phyloP scores from a whole-genome alignment of 1,140 invertebrate genomes.

The Tyrophagus putrescentiae region DNA sequence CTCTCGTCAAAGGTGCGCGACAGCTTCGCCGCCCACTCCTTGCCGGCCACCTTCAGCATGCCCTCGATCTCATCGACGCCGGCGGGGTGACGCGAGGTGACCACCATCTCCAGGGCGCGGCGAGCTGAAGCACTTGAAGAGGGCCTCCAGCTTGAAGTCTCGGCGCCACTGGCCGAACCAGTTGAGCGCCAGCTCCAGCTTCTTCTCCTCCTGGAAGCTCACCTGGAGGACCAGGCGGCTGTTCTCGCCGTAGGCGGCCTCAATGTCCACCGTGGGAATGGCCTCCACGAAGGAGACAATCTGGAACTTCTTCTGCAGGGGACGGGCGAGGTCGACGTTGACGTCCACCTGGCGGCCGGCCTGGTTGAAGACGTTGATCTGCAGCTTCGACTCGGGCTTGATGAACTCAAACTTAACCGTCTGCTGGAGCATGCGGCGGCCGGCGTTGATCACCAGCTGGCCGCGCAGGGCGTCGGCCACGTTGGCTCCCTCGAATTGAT shows the following conservation, averaged over 20 bases:
- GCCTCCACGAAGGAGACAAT: slow-evolving; percentile 10
- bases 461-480: slow-evolving; percentile 9
- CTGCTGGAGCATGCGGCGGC: not conserved
- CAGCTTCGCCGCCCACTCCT: slow-evolving; percentile 11
- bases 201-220: slow-evolving; percentile 15
- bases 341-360: slow-evolving; percentile 6
- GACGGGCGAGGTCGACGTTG: slow-evolving; percentile 12
- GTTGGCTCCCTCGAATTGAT: slow-evolving; percentile 7
- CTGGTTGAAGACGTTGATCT: slow-evolving; percentile 17
- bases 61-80: slow-evolving; percentile 10
- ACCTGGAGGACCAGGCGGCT: slow-evolving; percentile 12
- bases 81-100: slow-evolving; percentile 14
- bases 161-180: slow-evolving; percentile 20
- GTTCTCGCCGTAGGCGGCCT: slow-evolving; percentile 12
- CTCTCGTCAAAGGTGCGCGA: slow-evolving; percentile 5
- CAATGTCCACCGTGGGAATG: slow-evolving; percentile 17
- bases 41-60: not conserved
- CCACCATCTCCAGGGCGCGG: slow-evolving; percentile 15
- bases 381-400: slow-evolving; percentile 16
- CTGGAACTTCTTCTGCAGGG: slow-evolving; percentile 18
- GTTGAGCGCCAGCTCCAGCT: slow-evolving; percentile 14
- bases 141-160: not conserved
- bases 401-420: slow-evolving; percentile 14
- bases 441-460: not conserved
- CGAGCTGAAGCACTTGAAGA: slow-evolving; percentile 8